Evolutionary conservation across 2,797 vertebrate species (phyloP), one percentile per base, ranked within the genome.

Genomic region (Coreius guichenoti): DNA sequence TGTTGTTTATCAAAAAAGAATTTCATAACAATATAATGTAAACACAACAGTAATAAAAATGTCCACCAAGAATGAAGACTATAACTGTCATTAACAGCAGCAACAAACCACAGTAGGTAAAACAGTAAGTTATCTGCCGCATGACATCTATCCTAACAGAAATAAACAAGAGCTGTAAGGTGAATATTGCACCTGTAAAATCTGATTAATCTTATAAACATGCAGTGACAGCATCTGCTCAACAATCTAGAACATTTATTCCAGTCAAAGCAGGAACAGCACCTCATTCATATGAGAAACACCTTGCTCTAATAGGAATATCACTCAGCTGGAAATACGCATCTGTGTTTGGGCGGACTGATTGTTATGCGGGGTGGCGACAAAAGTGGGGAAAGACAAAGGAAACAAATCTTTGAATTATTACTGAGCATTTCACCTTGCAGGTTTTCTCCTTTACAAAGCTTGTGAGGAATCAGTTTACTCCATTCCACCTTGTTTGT

Each of bases 231-330:
- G 75, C 39, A 49, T 79, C 51, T 61, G 19, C 82, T 78, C 67
- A 78, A 58, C 75, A 45, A 49, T 56, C 58, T 17, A 16, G 19
- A 79, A 33, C 36, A 79, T 84, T 31, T 67, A 67, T 75, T 83
- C 33, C 31, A 77, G 73, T 83, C 61, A 83, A 67, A 54, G 56
- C 72, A 39, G 58, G 58, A 75, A 83, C 76, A 76, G 61, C 47
- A 51, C 47, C 51, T 68, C 49, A 31, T 84, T 78, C 17, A 21
- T 78, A 56, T 76, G 45, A 75, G 61, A 78, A 33, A 75, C 13
- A 83, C n/a, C 29, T 36, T 5, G 56, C 23, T 54, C 21, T 75
- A 70, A 85, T 70, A 43, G 68, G 82, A 84, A 84, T 68, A 75
- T 81, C 72, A 47, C 61, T 54, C 58, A 54, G 29, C 12, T 23